Base-by-base conservation (phyloP, 2,113 vertebrate species). In the Polyodon spathula region DNA sequence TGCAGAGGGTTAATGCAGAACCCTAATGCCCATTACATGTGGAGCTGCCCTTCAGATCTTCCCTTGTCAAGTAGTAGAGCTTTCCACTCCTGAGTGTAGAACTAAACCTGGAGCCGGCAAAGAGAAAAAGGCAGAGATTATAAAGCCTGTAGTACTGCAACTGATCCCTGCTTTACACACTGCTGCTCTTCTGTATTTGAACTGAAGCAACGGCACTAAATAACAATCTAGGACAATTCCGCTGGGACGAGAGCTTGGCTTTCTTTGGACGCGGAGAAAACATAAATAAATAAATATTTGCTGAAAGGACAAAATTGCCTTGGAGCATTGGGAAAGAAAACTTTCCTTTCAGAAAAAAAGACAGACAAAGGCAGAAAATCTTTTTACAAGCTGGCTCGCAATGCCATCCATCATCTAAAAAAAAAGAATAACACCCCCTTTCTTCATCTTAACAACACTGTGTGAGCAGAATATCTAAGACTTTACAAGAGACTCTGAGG, bases 301-400 rank as follows among this genome's bases (percentile, higher is more conserved):
- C 72, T 77, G 78, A 79, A 78, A 77, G 71, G 72, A 82, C 73
- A 40, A 80, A 76, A 81, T 82, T 78, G 75, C 76, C 75, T 80
- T 76, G 76, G 80, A 80, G 79, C 50, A 78, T 79, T 81, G 76
- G 78, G 78, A 72, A 71, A 56, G 64, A 46, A 61, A 71, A 6
- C 73, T 76, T 78, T 68, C 68, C 69, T 75, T 68, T 67, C 73
- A 66, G 74, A 75, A 77, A 81, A 37, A 81, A 37, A 66, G 76
- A 80, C 69, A 73, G 73, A 69, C 27, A 27, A 66, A 66, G 74
- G 66, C 74, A 78, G 62, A 59, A 76, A 68, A 68, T 88, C 78
- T 79, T 78, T 80, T 76, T 71, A 80, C 79, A 84, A 77, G 76
- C 74, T 73, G 77, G 73, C 62, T 65, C 73, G 73, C 74, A 77